Base-by-base conservation (phyloP, 2,888 invertebrate genomes). In the Cinara cedri region DNA sequence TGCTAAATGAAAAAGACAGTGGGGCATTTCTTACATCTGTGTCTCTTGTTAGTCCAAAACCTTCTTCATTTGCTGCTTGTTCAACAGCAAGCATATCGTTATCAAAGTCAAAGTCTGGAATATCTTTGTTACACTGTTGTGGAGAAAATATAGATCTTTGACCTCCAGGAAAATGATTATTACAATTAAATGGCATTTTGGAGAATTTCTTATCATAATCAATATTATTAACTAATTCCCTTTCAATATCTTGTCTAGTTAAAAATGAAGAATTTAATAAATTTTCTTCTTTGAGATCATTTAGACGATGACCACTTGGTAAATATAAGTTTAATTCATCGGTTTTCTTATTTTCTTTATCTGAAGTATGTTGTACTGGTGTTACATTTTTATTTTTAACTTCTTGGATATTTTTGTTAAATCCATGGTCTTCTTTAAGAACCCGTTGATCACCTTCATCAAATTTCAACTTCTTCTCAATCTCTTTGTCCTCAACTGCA, bases 131-230 rank as follows among this genome's bases (percentile, higher is more conserved):
- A 19, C 89, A 90, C 54, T 90, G 89, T 82, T 91, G 91, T 6
- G 92, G 92, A 0, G 92, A 92, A 85, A 92, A 92, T 85, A 92
- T 90, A 0, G 91, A 90, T 74, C 90, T 88, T 24, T 83, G 84
- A 57, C 83, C 83, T 71, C 57, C 78, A 14, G 78, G 34, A 78
- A 70, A 70, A 42, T 78, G 78, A 70, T 70, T 78, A 68, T 70
- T 78, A 75, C 75, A 72, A n/a, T 65, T 72, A 11, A 78, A 78
- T 42, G 78, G 70, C 21, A 46, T 34, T 78, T 78, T 78, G 11
- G 68, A 42, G n/a, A 16, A 51, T 51, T 78, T 78, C 16, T 78
- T 78, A 72, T 78, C 70, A n/a, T 49, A 78, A 78, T 78, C 78
- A 21, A 78, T 49, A 51, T 78, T 70, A 70, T 78, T 78, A 16